Evolutionary conservation across 1,140 invertebrate genomes (phyloP), one percentile per base, ranked within the genome.

Genomic region (Scaptomyza hsui): DNA sequence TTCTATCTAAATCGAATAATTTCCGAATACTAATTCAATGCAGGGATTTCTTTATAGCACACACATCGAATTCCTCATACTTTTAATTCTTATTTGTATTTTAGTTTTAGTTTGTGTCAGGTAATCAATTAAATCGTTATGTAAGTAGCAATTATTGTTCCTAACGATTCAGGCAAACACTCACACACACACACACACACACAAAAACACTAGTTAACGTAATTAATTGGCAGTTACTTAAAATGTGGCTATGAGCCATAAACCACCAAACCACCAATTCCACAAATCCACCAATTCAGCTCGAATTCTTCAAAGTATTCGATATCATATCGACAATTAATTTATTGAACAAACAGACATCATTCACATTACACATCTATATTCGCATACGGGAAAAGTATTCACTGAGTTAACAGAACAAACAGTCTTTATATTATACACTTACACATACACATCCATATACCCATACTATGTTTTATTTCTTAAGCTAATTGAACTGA

Each of bases 141-240:
- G 9, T 86, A 78, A 78, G 51, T 77, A 83, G 79, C 70, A 76
- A 75, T 80, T 80, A 86, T 86, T 81, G 81, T 86, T 86, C 81
- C 81, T 86, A 86, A 86, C 77, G 65, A 78, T 81, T 86, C 81
- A 86, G 81, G 81, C 81, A 67, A 74, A 45, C 32, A 12, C 9
- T 56, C 24, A 29, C 26, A 29, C 26, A 29, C 26, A 29, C 26
- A 29, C 26, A 9, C 26, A 29, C 26, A 29, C 19, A 21, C 19
- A 21, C 19, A 4, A 2, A 21, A 1, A 21, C 69, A 65, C 68
- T 85, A 85, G 77, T 85, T 85, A 75, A 80, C 70, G 55, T 67
- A 77, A 71, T 78, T 59, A 82, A 76, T 85, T 78, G 77, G 77
- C 77, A 71, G 76, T 86, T 89, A 89, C 85, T 89, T 89, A 89